Evolutionary conservation across 2,113 vertebrate genomes (phyloP).

Genomic region (Xiphophorus maculatus): DNA sequence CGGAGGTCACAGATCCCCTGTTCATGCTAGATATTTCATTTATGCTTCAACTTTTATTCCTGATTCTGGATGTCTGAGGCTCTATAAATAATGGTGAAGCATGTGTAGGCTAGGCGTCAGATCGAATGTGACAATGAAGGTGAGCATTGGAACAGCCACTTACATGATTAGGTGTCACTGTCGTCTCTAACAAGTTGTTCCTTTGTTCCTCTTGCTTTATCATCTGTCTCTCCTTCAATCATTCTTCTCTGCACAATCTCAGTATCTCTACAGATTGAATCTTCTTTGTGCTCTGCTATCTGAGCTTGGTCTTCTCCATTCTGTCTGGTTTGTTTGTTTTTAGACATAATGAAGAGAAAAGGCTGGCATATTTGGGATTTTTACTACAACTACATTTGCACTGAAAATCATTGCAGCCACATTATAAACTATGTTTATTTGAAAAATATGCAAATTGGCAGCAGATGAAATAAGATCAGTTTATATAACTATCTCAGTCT

Average conservation of each 20-base stretch:
- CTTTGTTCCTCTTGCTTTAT: constrained; percentile 1
- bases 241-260: constrained; percentile 13
- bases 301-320: background rate
- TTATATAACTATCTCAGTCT: too few relatives aligned
- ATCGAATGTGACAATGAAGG: constrained; percentile 29
- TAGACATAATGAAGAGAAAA: background rate
- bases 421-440: too few relatives aligned
- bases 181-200: constrained; percentile 30
- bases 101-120: background rate
- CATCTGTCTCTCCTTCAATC: background rate
- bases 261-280: background rate
- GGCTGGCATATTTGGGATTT: background rate
- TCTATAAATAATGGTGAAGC: constrained; percentile 15
- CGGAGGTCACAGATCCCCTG: constrained; percentile 24
- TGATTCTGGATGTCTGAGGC: constrained; percentile 27
- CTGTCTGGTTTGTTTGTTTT: background rate
- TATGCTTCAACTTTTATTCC: constrained; percentile 14
- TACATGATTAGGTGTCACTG: constrained; percentile 14
- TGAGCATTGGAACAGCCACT: constrained; percentile 26
- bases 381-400: too few relatives aligned
- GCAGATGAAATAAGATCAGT: too few relatives aligned
- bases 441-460: too few relatives aligned
- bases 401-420: too few relatives aligned
- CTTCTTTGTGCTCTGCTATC: constrained; percentile 8
- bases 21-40: constrained; percentile 18